Evolutionary conservation across 2,113 vertebrate genomes (phyloP).

Genomic region (Pimephales promelas): DNA sequence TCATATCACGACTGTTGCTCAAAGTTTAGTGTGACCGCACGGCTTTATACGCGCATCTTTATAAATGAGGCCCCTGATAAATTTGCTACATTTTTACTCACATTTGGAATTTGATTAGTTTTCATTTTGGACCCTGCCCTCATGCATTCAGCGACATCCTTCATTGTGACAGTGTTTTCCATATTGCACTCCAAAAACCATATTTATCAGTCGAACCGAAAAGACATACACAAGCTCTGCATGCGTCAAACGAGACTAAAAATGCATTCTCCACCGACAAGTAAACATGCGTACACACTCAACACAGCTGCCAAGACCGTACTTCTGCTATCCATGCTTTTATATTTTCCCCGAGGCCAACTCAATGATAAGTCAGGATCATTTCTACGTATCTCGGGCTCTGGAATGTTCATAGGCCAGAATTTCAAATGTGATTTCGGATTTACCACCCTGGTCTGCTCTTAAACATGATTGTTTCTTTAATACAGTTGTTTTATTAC

Average conservation of each 20-base stretch:
- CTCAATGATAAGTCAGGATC: background rate
- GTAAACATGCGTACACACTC: background rate
- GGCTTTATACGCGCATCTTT: background rate
- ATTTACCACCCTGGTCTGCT: conserved; percentile 5
- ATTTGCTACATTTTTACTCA: background rate
- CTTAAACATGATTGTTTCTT: conserved; percentile 46
- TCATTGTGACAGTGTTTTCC: background rate
- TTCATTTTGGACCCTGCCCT: conserved; percentile 23
- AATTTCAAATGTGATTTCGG: conserved; percentile 20
- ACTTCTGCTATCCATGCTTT: conserved; percentile 18
- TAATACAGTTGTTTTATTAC: conserved; percentile 21
- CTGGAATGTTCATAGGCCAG: conserved; percentile 46
- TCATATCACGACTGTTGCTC: too few relatives aligned
- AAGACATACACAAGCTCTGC: background rate
- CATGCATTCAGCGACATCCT: background rate
- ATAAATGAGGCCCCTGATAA: conserved; percentile 5
- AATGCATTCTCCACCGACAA: conserved; percentile 20
- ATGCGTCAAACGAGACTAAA: conserved; percentile 1
- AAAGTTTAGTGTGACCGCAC: too few relatives aligned
- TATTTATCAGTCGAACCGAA: background rate
- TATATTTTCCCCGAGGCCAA: background rate
- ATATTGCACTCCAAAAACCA: conserved; percentile 27
- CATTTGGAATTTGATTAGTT: background rate
- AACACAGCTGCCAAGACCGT: background rate
- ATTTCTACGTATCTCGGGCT: conserved; percentile 20